Evolutionary conservation across 1,140 invertebrate species (phyloP), one percentile per base, ranked within the genome.

Genomic region (Dendrolimus kikuchii): DNA sequence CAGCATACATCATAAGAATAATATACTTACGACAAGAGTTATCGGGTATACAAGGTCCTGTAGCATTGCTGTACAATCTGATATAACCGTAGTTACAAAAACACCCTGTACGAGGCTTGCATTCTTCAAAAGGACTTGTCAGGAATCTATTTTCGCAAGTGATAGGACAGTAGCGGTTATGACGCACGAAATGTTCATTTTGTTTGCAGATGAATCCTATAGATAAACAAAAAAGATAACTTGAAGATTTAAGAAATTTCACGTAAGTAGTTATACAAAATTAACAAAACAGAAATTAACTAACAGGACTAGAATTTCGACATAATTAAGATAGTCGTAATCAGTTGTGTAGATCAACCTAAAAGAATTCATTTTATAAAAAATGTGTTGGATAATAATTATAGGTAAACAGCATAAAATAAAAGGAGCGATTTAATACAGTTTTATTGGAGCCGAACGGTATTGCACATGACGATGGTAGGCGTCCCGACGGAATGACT

Each of bases 21-120:
- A 49, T 6, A 37, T 47, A 46, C 60, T 57, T 58, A 62, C 60
- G 55, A 42, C 60, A 62, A 51, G 43, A n/a, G 6, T 40, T 43
- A 7, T 45, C 38, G 8, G 9, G 9, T 40, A 62, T 44, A 38
- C 60, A 62, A 38, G 55, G 49, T 10, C 60, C 55, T 48, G 55
- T 58, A 38, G 37, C 48, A 38, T 55, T 51, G n/a, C 49, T 46
- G 37, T 47, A 57, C 7, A 46, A 7, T 40, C 55, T 51, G 5
- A 58, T 46, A 6, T 40, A 53, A 23, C 42, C 55, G 5, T 6
- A 7, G 5, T 51, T 40, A 37, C 60, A 62, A 6, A 55, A 40
- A 40, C 60, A 60, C 4, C 53, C 53, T 38, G 49, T 55, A 40
- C 7, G 44, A 38, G 51, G 38, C 4, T 10, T 40, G 5, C 51